These are phyloP conservation scores for Beris morrisii DNA, from an alignment of 2,888 invertebrate genomes.

Conservation along the genomic window DNA sequence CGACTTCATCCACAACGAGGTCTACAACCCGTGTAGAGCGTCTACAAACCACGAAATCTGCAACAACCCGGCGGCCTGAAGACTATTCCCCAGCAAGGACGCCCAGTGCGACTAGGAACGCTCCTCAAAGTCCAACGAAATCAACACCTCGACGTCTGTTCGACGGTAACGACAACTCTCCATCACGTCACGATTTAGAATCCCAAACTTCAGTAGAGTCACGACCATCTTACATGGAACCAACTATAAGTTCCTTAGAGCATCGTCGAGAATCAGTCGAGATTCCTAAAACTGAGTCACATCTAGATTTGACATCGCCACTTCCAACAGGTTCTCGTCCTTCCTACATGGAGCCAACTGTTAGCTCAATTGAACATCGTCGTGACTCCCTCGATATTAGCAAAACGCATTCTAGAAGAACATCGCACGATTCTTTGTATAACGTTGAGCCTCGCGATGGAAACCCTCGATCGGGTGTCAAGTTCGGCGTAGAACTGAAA, in stretches of 20 bases:
- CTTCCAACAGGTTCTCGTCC: constrained; percentile 45
- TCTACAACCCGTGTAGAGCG: neutral
- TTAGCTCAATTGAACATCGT: constrained; percentile 54
- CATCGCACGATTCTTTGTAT: constrained; percentile 18
- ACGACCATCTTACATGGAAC: constrained; percentile 56
- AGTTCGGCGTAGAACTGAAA: constrained; percentile 70
- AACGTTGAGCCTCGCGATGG: constrained; percentile 49
- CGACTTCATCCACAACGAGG: neutral
- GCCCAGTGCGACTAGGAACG: neutral
- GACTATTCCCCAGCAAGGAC: constrained; percentile 8
- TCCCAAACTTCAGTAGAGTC: constrained; percentile 43
- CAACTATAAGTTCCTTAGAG: constrained; percentile 54
- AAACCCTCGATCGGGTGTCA: constrained; percentile 61
- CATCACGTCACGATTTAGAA: constrained; percentile 44
- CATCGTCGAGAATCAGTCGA: constrained; percentile 53
- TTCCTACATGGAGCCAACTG: constrained; percentile 56
- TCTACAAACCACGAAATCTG: too few relatives aligned
- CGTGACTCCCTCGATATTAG: constrained; percentile 53
- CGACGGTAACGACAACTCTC: neutral
- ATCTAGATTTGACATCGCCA: constrained; percentile 26
- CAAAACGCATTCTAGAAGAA: constrained; percentile 41
- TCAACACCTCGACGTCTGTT: neutral
- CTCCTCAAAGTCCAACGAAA: constrained; percentile 1
- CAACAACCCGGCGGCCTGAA: neutral
- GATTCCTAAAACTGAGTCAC: constrained; percentile 39